A percentile compares a stretch with the other conserved stretches of the same genome.
Conservation (phyloP, 2,888 invertebrate species). For the Tolmerus cingulatus region DNA sequence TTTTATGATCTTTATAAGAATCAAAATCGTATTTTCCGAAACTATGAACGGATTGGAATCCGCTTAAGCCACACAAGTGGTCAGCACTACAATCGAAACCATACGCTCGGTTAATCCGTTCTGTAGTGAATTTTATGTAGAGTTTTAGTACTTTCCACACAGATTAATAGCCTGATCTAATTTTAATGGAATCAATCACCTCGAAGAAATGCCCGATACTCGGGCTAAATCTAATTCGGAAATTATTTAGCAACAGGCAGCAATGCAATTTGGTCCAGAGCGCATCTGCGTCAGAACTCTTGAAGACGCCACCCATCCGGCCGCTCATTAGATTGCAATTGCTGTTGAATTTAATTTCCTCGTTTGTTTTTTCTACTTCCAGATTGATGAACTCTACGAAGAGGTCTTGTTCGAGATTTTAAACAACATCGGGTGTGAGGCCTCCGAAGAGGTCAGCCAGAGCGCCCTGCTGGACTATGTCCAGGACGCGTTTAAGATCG, state of each 20-base stretch:
- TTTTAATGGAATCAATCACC: slow-evolving; percentile 7
- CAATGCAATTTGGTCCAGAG: neutral
- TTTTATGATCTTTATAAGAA: neutral
- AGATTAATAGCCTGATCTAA: neutral
- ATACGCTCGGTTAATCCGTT: neutral
- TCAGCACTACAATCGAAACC: neutral
- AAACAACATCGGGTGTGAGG: slow-evolving; percentile 84
- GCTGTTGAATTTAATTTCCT: neutral
- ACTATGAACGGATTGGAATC: neutral
- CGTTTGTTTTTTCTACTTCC: slow-evolving; percentile 49
- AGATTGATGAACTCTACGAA: slow-evolving; percentile 87
- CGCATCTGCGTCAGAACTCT: neutral
- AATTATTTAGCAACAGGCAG: neutral
- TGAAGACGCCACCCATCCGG: neutral
- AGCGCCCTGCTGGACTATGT: slow-evolving; percentile 76
- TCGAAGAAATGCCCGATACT: neutral
- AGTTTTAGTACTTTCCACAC: neutral
- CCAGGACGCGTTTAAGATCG: slow-evolving; percentile 79
- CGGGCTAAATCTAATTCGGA: neutral
- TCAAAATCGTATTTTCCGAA: neutral
- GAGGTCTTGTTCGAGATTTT: slow-evolving; percentile 84
- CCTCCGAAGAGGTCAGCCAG: slow-evolving; percentile 74
- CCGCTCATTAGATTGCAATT: neutral
- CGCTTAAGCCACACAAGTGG: neutral
- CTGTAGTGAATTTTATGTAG: neutral